Evolutionary conservation across 2,113 vertebrate genomes (phyloP), one percentile per base, ranked within the genome.

Genomic region (Empidonax alnorum): DNA sequence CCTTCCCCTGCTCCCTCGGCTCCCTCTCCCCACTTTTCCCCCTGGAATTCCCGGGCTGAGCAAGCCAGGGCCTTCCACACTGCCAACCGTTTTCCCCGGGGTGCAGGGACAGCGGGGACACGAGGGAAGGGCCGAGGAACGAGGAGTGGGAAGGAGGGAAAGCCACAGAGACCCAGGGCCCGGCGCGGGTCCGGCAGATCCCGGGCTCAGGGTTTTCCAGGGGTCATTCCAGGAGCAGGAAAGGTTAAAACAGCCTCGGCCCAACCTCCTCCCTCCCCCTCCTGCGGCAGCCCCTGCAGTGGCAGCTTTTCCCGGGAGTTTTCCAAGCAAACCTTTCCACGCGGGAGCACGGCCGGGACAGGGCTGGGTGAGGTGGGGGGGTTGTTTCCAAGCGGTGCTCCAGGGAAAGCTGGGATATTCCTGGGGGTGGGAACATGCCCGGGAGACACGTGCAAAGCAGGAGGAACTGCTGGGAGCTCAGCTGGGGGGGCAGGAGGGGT

Each of bases 11-110:
- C 55, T 37, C 23, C 58, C 35, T 17, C 5, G 7, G 35, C 4
- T 84, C 68, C 68, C 42, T 59, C 39, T 68, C 74, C 24, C 35
- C 17, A n/a, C 23, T 12, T 37, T 50, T 19, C 14, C 23, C 47
- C 23, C 42, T 69, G 5, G 1, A 9, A 3, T 65, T 78, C 83
- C 80, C 47, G 66, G 65, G 41, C n/a, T 31, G 23, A 89, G 41
- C 0, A 0, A 59, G 16, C 72, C 7, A 4, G 6, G n/a, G 12
- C 20, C 13, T 75, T 30, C n/a, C 22, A 28, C 37, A 22, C 25
- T 5, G 11, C 39, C 39, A 41, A 41, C 11, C 39, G 12, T 41
- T 41, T 41, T 41, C 41, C 41, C 41, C 41, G 41, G 41, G 15
- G 16, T 16, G 42, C 42, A 7, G 42, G 49, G 49, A 8, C 24